Evolutionary conservation across 1,140 invertebrate genomes (phyloP).

Genomic region (Chelonus insularis): DNA sequence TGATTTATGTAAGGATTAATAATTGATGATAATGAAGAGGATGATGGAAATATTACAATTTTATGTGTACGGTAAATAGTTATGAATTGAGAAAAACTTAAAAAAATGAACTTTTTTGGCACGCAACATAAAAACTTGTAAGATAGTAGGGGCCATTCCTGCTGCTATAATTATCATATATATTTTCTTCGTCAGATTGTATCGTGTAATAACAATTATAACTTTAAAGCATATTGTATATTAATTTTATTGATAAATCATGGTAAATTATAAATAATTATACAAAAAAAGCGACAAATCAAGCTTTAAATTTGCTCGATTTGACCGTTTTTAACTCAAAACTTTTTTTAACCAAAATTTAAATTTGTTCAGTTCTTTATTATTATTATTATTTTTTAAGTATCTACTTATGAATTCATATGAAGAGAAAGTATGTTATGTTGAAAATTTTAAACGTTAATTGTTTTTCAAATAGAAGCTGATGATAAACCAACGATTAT

Average conservation of each 20-base stretch:
- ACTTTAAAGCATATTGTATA: slow-evolving; percentile 55
- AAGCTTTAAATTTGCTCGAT: slow-evolving; percentile 24
- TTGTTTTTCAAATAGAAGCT: no score
- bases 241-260: slow-evolving; percentile 55
- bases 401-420: no score
- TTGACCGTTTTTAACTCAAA: slow-evolving; percentile 22
- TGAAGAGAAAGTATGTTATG: no score
- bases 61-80: slow-evolving; percentile 35
- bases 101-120: slow-evolving; percentile 49
- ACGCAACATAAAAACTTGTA: slow-evolving; percentile 52
- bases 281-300: slow-evolving; percentile 39
- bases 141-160: slow-evolving; percentile 58
- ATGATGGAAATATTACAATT: slow-evolving; percentile 36
- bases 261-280: slow-evolving; percentile 54
- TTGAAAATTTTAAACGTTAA: no score
- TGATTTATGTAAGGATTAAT: slow-evolving; percentile 53
- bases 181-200: slow-evolving; percentile 50
- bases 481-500: no score
- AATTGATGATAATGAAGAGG: slow-evolving; percentile 33
- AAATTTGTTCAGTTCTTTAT: no score
- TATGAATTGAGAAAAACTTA: slow-evolving; percentile 22
- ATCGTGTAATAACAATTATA: slow-evolving; percentile 53
- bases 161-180: slow-evolving; percentile 51
- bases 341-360: slow-evolving; percentile 23
- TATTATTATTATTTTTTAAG: slow-evolving; percentile 1